These are phyloP conservation scores for Melipona beecheii DNA, from an alignment of 2,888 invertebrate species.

Conservation along the genomic window DNA sequence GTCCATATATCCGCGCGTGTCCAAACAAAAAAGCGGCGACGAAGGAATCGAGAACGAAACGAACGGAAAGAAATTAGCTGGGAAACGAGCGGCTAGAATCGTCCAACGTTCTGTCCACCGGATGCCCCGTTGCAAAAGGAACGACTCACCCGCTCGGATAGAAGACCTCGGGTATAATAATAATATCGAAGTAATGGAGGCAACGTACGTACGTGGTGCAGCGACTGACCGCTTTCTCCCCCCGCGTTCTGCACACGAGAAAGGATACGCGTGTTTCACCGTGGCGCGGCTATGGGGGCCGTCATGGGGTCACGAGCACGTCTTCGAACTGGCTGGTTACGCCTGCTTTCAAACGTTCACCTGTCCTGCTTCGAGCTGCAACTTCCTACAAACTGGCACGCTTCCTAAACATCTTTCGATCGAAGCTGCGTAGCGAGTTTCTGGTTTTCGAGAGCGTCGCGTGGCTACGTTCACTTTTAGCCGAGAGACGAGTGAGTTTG, in stretches of 20 bases:
- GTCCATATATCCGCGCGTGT: not conserved
- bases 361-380: conserved; percentile 33
- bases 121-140: conserved; percentile 73
- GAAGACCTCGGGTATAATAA: conserved; percentile 75
- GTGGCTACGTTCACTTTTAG: no score
- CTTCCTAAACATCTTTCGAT: no score
- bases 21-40: not conserved
- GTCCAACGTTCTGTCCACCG: conserved; percentile 62
- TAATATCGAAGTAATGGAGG: conserved; percentile 80
- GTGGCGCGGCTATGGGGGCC: conserved; percentile 64
- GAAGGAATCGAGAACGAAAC: not conserved
- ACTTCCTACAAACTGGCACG: no score
- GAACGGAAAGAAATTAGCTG: not conserved
- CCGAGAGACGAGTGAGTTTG: no score
- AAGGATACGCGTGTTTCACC: conserved; percentile 57
- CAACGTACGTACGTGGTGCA: conserved; percentile 74
- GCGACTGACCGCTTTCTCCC: conserved; percentile 34
- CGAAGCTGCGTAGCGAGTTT: no score
- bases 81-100: conserved; percentile 19
- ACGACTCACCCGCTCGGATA: conserved; percentile 72
- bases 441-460: no score
- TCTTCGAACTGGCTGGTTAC: conserved; percentile 28
- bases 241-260: not conserved
- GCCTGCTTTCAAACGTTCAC: conserved; percentile 48
- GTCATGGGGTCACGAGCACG: conserved; percentile 73